These are phyloP conservation scores for Pemphredon lugubris DNA, from an alignment of 2,888 invertebrate species.

Conservation along the genomic window DNA sequence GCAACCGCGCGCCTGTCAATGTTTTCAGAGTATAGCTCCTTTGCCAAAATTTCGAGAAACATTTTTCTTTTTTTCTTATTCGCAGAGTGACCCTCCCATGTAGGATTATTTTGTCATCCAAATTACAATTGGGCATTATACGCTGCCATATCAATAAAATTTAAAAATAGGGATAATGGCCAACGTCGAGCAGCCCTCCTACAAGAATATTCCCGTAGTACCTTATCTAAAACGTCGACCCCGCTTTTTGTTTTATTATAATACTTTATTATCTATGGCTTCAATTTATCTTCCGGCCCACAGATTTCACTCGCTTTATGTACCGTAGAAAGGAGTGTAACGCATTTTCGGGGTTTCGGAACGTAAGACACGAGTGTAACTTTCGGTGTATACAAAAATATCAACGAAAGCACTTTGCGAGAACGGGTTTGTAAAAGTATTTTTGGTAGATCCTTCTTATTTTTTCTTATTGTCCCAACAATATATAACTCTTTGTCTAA, in stretches of 20 bases:
- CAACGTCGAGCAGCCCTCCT: conserved; percentile 1
- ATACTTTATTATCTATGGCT: background rate
- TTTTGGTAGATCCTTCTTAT: background rate
- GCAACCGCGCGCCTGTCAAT: background rate
- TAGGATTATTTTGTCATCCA: conserved; percentile 1
- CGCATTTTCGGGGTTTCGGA: conserved; percentile 1
- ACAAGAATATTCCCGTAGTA: conserved; percentile 6
- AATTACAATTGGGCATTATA: conserved; percentile 12
- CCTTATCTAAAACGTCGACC: background rate
- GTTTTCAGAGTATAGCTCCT: background rate
- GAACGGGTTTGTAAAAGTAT: background rate
- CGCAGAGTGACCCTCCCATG: background rate
- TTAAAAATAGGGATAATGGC: conserved; percentile 7
- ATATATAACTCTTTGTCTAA: background rate
- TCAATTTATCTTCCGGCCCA: background rate
- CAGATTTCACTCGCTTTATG: conserved; percentile 5
- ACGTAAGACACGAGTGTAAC: conserved; percentile 9
- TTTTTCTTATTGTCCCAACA: background rate
- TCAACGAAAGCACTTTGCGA: background rate
- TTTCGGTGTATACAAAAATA: conserved; percentile 4
- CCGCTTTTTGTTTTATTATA: conserved; percentile 13
- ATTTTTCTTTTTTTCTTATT: background rate
- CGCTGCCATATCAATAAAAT: conserved; percentile 6
- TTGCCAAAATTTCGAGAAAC: background rate
- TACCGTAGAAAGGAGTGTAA: conserved; percentile 1